Evolutionary conservation across 2,888 invertebrate species (phyloP).

Genomic region (Ypsolopha sequella): DNA sequence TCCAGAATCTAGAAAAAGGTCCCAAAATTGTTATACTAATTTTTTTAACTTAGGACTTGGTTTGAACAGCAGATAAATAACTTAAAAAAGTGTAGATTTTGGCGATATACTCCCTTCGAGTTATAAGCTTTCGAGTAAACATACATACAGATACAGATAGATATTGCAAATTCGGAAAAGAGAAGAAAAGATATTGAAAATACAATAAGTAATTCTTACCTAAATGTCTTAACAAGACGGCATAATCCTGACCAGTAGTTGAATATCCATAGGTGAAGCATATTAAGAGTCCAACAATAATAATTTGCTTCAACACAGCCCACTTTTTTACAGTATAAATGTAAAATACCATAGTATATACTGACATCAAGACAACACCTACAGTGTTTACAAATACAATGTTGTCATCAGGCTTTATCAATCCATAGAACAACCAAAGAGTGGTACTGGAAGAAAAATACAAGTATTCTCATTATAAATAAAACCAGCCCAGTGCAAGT

Average conservation of each 20-base stretch:
- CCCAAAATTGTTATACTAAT: too few species aligned
- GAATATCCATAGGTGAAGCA: conserved; percentile 69
- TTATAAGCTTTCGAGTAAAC: too few species aligned
- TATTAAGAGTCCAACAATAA: conserved; percentile 62
- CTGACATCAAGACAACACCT: conserved; percentile 77
- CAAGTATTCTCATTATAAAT: neutral
- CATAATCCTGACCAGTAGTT: conserved; percentile 61
- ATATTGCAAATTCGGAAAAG: too few species aligned
- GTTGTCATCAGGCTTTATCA: conserved; percentile 77
- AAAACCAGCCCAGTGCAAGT: too few species aligned
- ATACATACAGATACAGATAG: too few species aligned
- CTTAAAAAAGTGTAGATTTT: too few species aligned
- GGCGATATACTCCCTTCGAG: too few species aligned
- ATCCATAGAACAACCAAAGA: conserved; percentile 86
- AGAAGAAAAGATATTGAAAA: conserved; percentile 1
- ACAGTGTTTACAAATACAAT: conserved; percentile 82
- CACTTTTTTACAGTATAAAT: conserved; percentile 80
- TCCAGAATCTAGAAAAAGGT: too few species aligned
- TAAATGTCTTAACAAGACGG: conserved; percentile 68
- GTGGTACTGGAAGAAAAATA: conserved; percentile 70
- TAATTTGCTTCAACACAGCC: conserved; percentile 71
- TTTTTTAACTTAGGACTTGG: too few species aligned
- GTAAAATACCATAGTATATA: conserved; percentile 79
- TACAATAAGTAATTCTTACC: conserved; percentile 55
- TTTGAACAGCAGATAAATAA: too few species aligned